Conservation (phyloP, 2,113 vertebrate genomes). For the Thamnaconus septentrionalis region DNA sequence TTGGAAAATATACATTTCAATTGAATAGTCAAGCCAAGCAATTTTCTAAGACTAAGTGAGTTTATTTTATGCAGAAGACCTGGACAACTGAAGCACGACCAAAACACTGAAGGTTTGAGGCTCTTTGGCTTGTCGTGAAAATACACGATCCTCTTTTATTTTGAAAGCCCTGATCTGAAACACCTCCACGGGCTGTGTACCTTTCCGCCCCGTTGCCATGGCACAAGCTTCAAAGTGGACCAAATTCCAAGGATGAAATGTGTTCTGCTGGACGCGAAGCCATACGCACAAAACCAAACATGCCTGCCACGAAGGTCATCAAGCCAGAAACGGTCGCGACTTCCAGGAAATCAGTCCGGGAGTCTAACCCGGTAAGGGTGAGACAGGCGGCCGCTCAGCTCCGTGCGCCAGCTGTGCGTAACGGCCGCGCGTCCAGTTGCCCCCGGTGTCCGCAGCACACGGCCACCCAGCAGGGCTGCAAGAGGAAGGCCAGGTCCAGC, state of each 20-base stretch:
- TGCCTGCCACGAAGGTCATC: constrained; percentile 45
- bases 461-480: constrained; percentile 3
- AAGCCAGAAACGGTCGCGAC: constrained; percentile 28
- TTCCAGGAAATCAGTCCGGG: not conserved
- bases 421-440: constrained; percentile 56
- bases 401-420: constrained; percentile 7
- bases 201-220: too few species aligned
- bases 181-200: too few species aligned
- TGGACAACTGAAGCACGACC: too few species aligned
- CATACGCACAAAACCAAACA: constrained; percentile 21
- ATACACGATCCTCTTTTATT: constrained; percentile 21
- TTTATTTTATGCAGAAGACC: too few species aligned
- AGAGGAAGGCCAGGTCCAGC: constrained; percentile 37
- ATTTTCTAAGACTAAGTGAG: too few species aligned
- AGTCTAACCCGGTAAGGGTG: not conserved
- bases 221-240: too few species aligned
- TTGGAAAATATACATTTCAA: too few species aligned
- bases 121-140: too few species aligned
- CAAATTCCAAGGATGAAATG: constrained; percentile 13
- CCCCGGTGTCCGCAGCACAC: constrained; percentile 20
- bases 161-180: not conserved
- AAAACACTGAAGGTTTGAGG: too few species aligned
- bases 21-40: too few species aligned
- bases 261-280: not conserved
- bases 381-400: not conserved